Evolutionary conservation across 2,888 invertebrate species (phyloP), one percentile per base, ranked within the genome.

Genomic region (Augiades crinisus): DNA sequence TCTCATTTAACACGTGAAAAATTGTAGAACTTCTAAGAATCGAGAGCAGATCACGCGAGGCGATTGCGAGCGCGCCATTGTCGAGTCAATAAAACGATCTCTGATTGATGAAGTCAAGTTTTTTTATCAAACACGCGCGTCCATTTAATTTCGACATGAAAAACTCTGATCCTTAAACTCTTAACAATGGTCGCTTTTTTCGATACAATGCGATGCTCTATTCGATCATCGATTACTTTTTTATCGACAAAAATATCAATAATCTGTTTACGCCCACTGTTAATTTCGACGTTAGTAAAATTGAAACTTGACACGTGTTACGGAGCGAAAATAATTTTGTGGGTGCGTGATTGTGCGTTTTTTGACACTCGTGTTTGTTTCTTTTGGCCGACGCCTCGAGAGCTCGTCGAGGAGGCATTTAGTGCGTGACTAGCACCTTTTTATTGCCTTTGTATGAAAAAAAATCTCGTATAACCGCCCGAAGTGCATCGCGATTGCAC

Each of bases 281-380:
- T 89, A 86, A 88, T 86, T 83, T 77, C 84, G 78, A 86, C 85
- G 81, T 82, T 80, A 75, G 80, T 86, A 81, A 80, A 86, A 87
- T 87, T 87, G 84, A 86, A 86, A 81, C 80, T 79, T 86, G 89
- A 89, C 89, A 89, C 88, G 86, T 88, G 88, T 85, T 88, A 82
- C 83, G 72, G 77, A 75, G 86, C 81, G 78, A 86, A 87, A 82
- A 86, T 86, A 82, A 84, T 83, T 86, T 80, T 68, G 80, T 82
- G 82, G 81, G 73, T 82, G 79, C 83, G 78, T 89, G 89, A 89
- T 78, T 72, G 67, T 78, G 89, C 89, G 74, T 70, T 87, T 86
- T n/a, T 78, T 79, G 70, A 67, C 70, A 70, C 71, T 78, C 77
- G 70, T 87, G 79, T 87, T 87, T 87, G 85, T 86, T 87, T 84